Evolutionary conservation across 2,113 vertebrate species (phyloP).

Genomic region (Cepphus grylle): DNA sequence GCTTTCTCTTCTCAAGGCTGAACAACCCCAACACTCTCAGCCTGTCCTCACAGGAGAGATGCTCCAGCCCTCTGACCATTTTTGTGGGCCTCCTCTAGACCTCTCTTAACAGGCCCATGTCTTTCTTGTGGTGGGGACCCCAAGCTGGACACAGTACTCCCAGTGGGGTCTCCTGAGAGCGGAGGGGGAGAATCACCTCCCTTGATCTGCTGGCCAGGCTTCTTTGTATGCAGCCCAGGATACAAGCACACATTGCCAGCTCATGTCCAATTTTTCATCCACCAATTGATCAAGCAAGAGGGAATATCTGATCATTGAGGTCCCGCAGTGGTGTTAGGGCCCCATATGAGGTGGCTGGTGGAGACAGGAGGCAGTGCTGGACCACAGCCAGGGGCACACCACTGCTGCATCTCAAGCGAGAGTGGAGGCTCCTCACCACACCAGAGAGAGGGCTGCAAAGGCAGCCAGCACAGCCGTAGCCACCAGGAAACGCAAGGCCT

Average conservation of each 20-base stretch:
- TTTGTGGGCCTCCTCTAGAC: not conserved
- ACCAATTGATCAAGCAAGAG: not conserved
- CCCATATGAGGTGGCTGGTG: not conserved
- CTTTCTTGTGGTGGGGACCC: not conserved
- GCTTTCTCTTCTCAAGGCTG: not conserved
- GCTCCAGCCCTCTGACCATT: not conserved
- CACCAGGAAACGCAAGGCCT: not conserved
- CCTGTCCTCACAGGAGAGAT: not conserved
- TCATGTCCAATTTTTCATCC: not conserved
- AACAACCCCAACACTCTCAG: not conserved
- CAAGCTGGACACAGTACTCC: no score
- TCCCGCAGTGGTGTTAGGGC: rapidly evolving
- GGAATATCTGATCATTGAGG: not conserved
- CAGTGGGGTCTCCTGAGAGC: not conserved
- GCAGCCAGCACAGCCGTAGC: rapidly evolving
- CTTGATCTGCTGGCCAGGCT: not conserved
- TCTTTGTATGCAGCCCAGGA: not conserved
- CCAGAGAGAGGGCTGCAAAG: not conserved
- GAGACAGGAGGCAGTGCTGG: not conserved
- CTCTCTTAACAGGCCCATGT: not conserved
- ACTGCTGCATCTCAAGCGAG: not conserved
- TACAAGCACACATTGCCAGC: rapidly evolving
- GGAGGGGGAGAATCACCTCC: not conserved
- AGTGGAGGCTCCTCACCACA: not conserved
- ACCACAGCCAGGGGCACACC: rapidly evolving